Percentiles rank a stretch among this genome's conserved stretches.
phyloP scores from a whole-genome alignment of 2,888 invertebrate species.

The Andrena hattorfiana region DNA sequence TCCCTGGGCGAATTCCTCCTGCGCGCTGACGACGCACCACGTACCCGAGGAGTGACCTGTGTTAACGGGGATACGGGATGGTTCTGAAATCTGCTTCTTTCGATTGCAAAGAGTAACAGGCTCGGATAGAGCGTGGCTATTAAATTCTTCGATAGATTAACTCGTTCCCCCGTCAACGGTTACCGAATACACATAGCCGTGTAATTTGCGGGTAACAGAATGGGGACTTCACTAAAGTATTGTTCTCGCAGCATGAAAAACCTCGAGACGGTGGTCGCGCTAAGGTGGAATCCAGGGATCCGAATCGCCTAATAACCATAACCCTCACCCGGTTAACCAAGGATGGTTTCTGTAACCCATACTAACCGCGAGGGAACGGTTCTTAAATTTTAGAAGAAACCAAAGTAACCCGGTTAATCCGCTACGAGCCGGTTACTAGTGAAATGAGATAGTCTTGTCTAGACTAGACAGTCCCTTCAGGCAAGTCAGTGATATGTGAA shows the following conservation, averaged over 20 bases:
- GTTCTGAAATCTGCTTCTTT: neutral
- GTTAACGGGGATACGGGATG: neutral
- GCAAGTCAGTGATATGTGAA: too few species aligned
- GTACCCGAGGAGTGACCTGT: neutral
- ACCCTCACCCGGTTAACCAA: too few species aligned
- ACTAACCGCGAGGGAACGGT: too few species aligned
- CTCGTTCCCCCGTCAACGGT: neutral
- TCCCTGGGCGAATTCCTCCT: constrained; percentile 57
- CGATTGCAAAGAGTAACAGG: neutral
- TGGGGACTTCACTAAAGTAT: neutral
- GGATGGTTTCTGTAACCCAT: too few species aligned
- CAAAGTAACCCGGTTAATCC: too few species aligned
- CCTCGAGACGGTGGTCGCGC: constrained; percentile 37
- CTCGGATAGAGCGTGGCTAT: too few species aligned
- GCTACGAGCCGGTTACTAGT: too few species aligned
- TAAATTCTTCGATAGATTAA: neutral
- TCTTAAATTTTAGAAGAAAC: too few species aligned
- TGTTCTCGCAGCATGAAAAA: constrained; percentile 3
- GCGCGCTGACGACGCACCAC: constrained; percentile 30
- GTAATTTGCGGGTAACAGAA: neutral
- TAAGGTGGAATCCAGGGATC: too few species aligned
- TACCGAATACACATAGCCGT: neutral
- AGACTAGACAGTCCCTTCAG: too few species aligned
- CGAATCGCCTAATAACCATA: too few species aligned
- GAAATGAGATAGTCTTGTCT: too few species aligned